Evolutionary conservation across 2,888 invertebrate genomes (phyloP), one percentile per base, ranked within the genome.

Genomic region (Nymphalis c-album): DNA sequence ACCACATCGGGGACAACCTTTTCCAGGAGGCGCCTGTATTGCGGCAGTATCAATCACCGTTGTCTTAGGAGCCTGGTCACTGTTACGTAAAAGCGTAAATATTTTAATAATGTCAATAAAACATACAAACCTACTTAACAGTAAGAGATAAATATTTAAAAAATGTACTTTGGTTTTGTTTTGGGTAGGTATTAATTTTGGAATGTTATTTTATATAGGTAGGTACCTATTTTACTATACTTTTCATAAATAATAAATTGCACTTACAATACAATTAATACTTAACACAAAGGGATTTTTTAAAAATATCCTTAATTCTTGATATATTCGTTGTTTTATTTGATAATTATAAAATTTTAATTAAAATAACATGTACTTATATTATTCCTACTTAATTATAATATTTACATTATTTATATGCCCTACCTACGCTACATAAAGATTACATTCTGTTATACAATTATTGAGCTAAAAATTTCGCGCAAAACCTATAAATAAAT

Each of bases 1-100:
- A 62, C 97, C 97, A 83, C 97, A 97, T 76, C 97, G 94, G 4
- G 97, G 97, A 82, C 97, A 97, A 64, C 97, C 97, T 85, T 97
- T 95, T 76, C 97, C 97, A 60, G 96, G 95, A 20, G 95, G 93
- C 17, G 97, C 97, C 90, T 94, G 93, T 85, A 97, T 97, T 70
- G 91, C 87, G 51, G 96, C 95, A 22, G 97, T 97, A 85, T 97
- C 96, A 77, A 96, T 94, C 80, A 96, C 93, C 75, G 96, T 95
- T 51, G 95, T 96, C 84, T 93, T 95, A 62, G 96, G 96, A 69
- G 96, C 96, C 81, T 94, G 94, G 69, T 96, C 96, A 86, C 96
- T 96, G 84, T 40, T 17, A 55, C 17, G n/a, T 6, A 31, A 31
- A 31, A 55, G n/a, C 1, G 2, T 26, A 17, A 22, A 4, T 22